Base-by-base conservation (phyloP, 1,140 invertebrate genomes). In the Bicyclus anynana region DNA sequence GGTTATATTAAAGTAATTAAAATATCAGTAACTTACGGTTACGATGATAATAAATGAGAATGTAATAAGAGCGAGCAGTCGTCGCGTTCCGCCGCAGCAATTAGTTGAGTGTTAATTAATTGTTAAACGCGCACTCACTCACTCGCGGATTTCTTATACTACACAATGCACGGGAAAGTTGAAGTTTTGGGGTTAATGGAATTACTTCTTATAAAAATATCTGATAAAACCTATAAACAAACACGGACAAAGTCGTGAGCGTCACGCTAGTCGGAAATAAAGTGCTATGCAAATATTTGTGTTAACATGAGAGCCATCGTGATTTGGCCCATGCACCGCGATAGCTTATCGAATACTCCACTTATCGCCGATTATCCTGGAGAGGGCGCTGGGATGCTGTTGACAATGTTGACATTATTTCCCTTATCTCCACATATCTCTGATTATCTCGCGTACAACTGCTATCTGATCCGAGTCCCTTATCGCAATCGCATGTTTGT, bases 351-450 rank as follows among this genome's bases (percentile, higher is more conserved):
- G 37, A 3, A 16, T 40, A 14, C 17, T 40, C 13, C 16, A 40
- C 13, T 40, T 40, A 40, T 40, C 37, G 50, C 50, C 60, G 60
- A 59, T 59, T 67, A 62, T 42, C 49, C 26, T 60, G 44, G 51
- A 64, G 65, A 51, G 57, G 13, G 35, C 35, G 49, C 35, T 59
- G 17, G 21, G 27, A 49, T 44, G 60, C 49, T 54, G 60, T 55
- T 46, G 23, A 33, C 42, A 46, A 37, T 54, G 42, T 26, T 53
- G 21, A 20, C 23, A 21, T 46, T 65, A 60, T 60, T 50, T 26
- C 26, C 14, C 13, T 33, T 33, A 33, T 40, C 37, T 13, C 14
- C 2, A 14, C 13, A n/a, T 35, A 35, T 40, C 37, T 5, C 1
- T 40, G 37, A 40, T 40, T 1, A 40, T 40, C 37, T 14, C 6